Evolutionary conservation across 2,797 vertebrate species (phyloP).

Genomic region (Myripristis murdjan): DNA sequence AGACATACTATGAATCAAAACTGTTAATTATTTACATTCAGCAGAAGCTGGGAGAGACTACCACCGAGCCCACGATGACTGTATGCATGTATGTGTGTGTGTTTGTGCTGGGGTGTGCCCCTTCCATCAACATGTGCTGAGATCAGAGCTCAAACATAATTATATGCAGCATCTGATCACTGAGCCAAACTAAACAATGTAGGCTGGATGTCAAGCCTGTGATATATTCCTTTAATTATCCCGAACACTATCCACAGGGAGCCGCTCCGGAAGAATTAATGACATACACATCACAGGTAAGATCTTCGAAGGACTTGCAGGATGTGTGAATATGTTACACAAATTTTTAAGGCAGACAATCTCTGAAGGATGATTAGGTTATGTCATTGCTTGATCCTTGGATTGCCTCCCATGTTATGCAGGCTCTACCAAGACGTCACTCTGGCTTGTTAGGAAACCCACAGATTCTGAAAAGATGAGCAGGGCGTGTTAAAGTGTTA

Average conservation of each 20-base stretch:
- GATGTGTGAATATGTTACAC: too few relatives aligned
- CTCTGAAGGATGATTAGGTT: too few relatives aligned
- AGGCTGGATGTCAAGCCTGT: background rate
- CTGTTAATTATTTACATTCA: conserved; percentile 67
- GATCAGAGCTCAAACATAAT: conserved; percentile 20
- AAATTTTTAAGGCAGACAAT: too few relatives aligned
- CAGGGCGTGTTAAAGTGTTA: too few relatives aligned
- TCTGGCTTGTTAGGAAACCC: background rate
- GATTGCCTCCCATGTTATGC: too few relatives aligned
- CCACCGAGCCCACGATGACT: background rate
- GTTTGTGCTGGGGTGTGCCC: conserved; percentile 6
- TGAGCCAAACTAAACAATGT: conserved; percentile 18
- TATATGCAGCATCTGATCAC: conserved; percentile 8
- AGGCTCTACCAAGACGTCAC: background rate
- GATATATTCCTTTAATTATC: conserved; percentile 28
- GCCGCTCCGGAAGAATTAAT: conserved; percentile 1
- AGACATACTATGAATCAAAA: conserved; percentile 32
- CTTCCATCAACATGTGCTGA: background rate
- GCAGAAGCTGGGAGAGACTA: conserved; percentile 10
- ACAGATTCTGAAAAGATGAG: too few relatives aligned
- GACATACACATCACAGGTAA: background rate
- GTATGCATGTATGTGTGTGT: background rate
- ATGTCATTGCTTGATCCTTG: too few relatives aligned
- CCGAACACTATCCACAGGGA: background rate
- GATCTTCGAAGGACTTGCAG: background rate